Evolutionary conservation across 2,113 vertebrate genomes (phyloP).

Genomic region (Zapus hudsonius): DNA sequence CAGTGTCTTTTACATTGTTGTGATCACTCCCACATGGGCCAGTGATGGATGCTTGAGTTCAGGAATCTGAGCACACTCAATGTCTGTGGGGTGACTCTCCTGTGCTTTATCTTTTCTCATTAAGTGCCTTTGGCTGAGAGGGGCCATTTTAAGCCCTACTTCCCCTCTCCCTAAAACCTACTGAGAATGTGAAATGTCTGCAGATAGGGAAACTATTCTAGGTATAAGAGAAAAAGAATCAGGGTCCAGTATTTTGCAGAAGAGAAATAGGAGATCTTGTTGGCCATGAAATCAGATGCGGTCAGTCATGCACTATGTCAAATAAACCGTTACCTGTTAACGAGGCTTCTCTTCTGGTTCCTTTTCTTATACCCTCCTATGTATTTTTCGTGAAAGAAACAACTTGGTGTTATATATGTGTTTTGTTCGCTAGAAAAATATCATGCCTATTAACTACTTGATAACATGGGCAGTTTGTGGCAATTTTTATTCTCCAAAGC

Average conservation of each 20-base stretch:
- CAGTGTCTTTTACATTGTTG: constrained; percentile 51
- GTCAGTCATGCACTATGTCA: constrained; percentile 42
- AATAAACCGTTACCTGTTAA: constrained; percentile 70
- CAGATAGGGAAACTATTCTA: neutral
- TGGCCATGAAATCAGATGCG: neutral
- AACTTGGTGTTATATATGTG: neutral
- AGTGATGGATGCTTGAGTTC: neutral
- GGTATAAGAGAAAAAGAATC: neutral
- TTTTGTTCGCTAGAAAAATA: neutral
- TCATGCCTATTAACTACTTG: neutral
- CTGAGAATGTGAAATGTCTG: constrained; percentile 26
- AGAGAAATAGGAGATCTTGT: neutral
- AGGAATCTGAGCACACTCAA: neutral
- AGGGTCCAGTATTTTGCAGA: neutral
- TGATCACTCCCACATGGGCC: neutral
- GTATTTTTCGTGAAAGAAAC: neutral
- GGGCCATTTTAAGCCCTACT: constrained; percentile 3
- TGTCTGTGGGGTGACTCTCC: constrained; percentile 19
- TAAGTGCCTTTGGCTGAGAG: constrained; percentile 79
- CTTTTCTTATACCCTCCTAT: neutral
- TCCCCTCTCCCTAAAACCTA: constrained; percentile 46
- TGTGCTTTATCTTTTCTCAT: constrained; percentile 69
- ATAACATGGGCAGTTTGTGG: neutral
- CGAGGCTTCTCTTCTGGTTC: neutral
- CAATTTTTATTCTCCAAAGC: neutral